These are phyloP conservation scores for Lichenostomus cassidix DNA, from an alignment of 2,113 vertebrate species.

Conservation along the genomic window DNA sequence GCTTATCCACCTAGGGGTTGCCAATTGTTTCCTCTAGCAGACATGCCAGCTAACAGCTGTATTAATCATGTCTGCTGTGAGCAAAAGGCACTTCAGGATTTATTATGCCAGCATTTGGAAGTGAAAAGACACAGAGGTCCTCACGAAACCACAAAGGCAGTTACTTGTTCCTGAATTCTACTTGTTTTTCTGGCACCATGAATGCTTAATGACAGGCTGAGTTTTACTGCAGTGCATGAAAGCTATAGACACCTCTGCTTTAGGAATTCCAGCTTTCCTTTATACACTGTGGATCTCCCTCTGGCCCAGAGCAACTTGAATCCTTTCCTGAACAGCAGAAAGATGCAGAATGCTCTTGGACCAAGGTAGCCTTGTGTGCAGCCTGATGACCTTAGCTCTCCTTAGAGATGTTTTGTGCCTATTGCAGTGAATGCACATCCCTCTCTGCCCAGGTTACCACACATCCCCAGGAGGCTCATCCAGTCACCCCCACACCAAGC, in stretches of 20 bases:
- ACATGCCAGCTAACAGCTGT: background rate
- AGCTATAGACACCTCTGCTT: background rate
- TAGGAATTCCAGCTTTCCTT: background rate
- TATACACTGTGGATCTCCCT: background rate
- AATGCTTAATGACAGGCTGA: background rate
- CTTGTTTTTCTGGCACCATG: background rate
- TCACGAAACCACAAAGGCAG: background rate
- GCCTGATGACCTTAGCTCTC: background rate
- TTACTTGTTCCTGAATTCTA: background rate
- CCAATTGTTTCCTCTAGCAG: background rate
- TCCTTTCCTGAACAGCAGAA: background rate
- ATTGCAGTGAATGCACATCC: background rate
- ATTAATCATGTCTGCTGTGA: background rate
- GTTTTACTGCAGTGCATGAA: background rate
- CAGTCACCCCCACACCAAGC: background rate
- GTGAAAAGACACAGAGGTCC: background rate
- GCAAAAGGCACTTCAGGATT: background rate
- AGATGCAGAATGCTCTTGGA: background rate
- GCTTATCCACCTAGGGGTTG: background rate
- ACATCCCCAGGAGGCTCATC: background rate
- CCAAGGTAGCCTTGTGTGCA: background rate
- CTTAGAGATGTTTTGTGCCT: background rate
- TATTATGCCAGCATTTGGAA: background rate
- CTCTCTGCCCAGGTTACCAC: background rate
- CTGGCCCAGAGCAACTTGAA: background rate